These are phyloP conservation scores for Procavia capensis DNA, from an alignment of 2,113 vertebrate species.

Conservation along the genomic window DNA sequence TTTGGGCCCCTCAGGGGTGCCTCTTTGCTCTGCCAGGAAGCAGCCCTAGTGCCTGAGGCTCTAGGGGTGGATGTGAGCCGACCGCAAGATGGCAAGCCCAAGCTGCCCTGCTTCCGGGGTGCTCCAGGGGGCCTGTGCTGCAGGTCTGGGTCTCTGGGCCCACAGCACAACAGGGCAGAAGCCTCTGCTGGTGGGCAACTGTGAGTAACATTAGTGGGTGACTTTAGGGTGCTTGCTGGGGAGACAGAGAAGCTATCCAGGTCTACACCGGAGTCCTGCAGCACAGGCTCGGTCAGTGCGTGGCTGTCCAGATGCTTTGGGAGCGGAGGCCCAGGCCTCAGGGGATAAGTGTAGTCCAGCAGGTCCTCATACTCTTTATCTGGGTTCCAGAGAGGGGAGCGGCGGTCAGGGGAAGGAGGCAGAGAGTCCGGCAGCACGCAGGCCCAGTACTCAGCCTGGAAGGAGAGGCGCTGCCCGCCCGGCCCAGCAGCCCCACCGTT, in stretches of 20 bases:
- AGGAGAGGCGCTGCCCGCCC: conserved; percentile 75
- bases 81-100: conserved; percentile 36
- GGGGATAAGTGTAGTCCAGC: conserved; percentile 95
- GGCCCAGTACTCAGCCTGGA: conserved; percentile 93
- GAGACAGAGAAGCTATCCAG: conserved; percentile 90
- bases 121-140: conserved; percentile 5
- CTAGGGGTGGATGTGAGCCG: conserved; percentile 70
- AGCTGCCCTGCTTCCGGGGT: conserved; percentile 67
- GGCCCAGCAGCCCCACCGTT: neutral
- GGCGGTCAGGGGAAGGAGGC: conserved; percentile 90
- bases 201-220: conserved; percentile 65
- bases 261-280: conserved; percentile 94
- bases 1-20: conserved; percentile 58
- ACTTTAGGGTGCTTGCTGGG: conserved; percentile 79
- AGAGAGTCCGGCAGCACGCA: conserved; percentile 90
- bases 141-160: neutral
- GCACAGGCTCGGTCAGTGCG: conserved; percentile 76
- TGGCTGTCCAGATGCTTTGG: conserved; percentile 72
- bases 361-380: conserved; percentile 93
- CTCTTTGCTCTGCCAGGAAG: conserved; percentile 67
- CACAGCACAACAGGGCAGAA: conserved; percentile 18
- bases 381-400: conserved; percentile 92
- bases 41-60: conserved; percentile 40
- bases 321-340: conserved; percentile 87
- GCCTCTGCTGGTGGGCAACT: conserved; percentile 42